Conservation (phyloP, 2,113 vertebrate species). For the Ictidomys tridecemlineatus region DNA sequence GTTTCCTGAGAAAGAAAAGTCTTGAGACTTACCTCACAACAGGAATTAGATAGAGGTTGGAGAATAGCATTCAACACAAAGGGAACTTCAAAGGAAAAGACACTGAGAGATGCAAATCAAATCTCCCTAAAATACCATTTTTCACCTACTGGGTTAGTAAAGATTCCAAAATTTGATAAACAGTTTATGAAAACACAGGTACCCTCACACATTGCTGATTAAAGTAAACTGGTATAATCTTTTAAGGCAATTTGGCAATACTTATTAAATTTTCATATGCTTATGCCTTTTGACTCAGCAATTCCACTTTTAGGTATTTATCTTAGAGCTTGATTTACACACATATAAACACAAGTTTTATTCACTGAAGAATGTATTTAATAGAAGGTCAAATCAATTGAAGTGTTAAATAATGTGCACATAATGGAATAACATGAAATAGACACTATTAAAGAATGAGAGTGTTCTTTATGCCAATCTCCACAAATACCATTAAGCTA, state of each 20-base stretch:
- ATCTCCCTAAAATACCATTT: neutral
- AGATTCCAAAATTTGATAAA: neutral
- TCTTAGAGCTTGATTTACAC: neutral
- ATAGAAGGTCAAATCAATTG: neutral
- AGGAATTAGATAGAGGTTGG: neutral
- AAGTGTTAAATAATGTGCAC: neutral
- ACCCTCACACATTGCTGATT: neutral
- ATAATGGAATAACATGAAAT: neutral
- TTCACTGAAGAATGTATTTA: neutral
- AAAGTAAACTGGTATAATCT: neutral
- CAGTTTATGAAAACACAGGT: neutral
- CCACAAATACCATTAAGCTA: neutral
- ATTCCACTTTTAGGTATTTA: constrained; percentile 10
- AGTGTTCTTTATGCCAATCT: neutral
- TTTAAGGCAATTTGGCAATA: neutral
- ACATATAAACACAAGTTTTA: neutral
- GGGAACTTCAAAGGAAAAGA: neutral
- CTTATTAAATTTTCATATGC: neutral
- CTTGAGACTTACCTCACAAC: neutral
- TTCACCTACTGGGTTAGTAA: neutral
- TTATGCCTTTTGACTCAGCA: neutral
- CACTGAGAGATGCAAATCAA: neutral
- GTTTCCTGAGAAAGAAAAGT: neutral
- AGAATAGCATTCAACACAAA: neutral
- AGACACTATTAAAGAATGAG: neutral